Base-by-base conservation (phyloP, 2,888 invertebrate genomes). In the Chirona hameri region DNA sequence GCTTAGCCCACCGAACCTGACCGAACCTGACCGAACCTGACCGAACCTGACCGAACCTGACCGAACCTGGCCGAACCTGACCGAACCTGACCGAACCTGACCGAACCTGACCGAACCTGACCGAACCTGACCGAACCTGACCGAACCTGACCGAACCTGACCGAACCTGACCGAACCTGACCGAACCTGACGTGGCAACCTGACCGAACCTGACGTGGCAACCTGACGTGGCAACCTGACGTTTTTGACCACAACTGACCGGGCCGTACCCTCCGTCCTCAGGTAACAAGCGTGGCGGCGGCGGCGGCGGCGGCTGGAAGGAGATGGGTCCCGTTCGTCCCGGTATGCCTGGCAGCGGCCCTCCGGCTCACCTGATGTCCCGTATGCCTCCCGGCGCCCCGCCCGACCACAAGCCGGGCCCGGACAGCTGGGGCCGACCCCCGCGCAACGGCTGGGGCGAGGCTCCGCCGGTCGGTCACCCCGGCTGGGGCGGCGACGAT, bases 401-500 rank as follows among this genome's bases (percentile, higher is more conserved):
- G 24, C 52, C 52, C 52, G 76, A 76, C 46, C 76, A 76, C 76
- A 76, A 76, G 83, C n/a, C n/a, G 39, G 81, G 82, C 82, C 60
- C 84, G 83, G 27, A 84, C 83, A 18, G 82, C 79, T 48, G 39
- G 46, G 76, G 76, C 24, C 39, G 76, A 12, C 76, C 76, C 18
- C 84, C 85, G 52, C 85, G 85, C 39, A 85, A 85, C 82, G 85
- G 85, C 76, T 87, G 87, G 87, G 85, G 84, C 82, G 87, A 86
- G 81, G 84, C 86, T 39, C 85, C 86, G 18, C 85, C 86, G 82
- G 88, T 89, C 76, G 88, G 88, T 21, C 90, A 90, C 90, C 87
- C 87, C 52, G 88, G 88, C 81, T 88, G 87, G n/a, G 88, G 86
- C 87, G 69, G 86, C 87, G 69, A 86, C 82, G 91, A 91, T 90